Evolutionary conservation across 2,888 invertebrate genomes (phyloP), one percentile per base, ranked within the genome.

Genomic region (Drosophila limbata): DNA sequence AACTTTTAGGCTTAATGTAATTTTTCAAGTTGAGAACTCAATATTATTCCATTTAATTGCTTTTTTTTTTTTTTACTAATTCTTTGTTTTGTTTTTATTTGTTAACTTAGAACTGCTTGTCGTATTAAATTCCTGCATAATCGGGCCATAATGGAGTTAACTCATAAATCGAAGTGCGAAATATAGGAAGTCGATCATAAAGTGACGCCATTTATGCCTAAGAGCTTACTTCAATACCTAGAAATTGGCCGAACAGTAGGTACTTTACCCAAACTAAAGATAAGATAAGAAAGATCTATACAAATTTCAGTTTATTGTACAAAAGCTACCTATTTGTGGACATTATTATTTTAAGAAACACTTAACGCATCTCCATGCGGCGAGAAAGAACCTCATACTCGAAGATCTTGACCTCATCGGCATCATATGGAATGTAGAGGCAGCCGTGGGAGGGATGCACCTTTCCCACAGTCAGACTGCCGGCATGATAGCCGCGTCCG

Each of bases 401-500:
- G 40, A 83, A 91, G 42, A 91, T 73, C 40, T 92, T 83, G 3
- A 93, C 66, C 84, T 94, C 94, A 45, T 90, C 86, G 3, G 93
- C 93, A 35, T 90, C 92, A 68, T 88, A 94, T 3, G 93, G 93
- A 56, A 93, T 92, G 72, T 94, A 94, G 13, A 93, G 79, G 61
- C 92, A 92, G 17, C 93, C 92, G 62, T 94, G 93, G 9, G 93
- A 93, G 1, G 93, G 93, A 69, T 94, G 94, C 17, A 96, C 95
- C 94, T 96, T 96, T 89, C 96, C 96, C 67, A 95, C 93, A 11
- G 95, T 95, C 69, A 95, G 93, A 81, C 95, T 94, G 11, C 95
- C 96, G 74, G 95, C 94, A 75, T 95, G 94, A 37, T 94, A 93
- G 57, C 95, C 95, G 69, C 96, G 94, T 9, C 96, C 96, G 72